Evolutionary conservation across 2,113 vertebrate genomes (phyloP), one percentile per base, ranked within the genome.

Genomic region (Sorex araneus): DNA sequence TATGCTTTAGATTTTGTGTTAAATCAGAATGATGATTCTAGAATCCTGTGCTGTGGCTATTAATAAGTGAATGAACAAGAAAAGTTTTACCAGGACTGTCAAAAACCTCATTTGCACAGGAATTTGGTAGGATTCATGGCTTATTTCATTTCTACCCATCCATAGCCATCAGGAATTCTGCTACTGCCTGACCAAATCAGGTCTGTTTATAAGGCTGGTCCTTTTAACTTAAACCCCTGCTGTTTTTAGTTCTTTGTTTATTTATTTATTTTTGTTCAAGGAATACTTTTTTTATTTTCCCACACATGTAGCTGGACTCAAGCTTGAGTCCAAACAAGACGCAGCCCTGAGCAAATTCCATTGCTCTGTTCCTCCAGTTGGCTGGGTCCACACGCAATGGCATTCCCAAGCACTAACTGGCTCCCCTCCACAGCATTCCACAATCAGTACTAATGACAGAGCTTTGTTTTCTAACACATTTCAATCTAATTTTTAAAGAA

Each of bases 81-180:
- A 92, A 78, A 92, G 28, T 28, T 4, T 28, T 73, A 64, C 25
- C 16, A 90, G 43, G 6, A 84, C 76, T 4, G n/a, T 25, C 57
- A 66, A 19, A 88, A 92, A 73, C 86, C 45, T 30, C 69, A 57
- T 93, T 74, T 88, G 30, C 36, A 88, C 84, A 93, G 71, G 73
- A 94, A 96, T 93, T 82, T 95, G 34, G n/a, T 95, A 69, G 57
- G 60, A 93, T 78, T 83, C 76, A 96, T 89, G 94, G 93, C 74
- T 93, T 95, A 86, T 96, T 94, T 95, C 95, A 95, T 92, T 93
- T 95, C 76, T 76, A 92, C 54, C 79, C 85, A 96, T n/a, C 86
- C 93, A 78, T 93, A 79, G 32, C 71, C 0, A 66, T 93, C 43
- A 82, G 7, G 28, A 94, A 82, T 77, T 27, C 43, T 84, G 32